Conservation (phyloP, 2,797 vertebrate species). For the Bradypodion ventrale region DNA sequence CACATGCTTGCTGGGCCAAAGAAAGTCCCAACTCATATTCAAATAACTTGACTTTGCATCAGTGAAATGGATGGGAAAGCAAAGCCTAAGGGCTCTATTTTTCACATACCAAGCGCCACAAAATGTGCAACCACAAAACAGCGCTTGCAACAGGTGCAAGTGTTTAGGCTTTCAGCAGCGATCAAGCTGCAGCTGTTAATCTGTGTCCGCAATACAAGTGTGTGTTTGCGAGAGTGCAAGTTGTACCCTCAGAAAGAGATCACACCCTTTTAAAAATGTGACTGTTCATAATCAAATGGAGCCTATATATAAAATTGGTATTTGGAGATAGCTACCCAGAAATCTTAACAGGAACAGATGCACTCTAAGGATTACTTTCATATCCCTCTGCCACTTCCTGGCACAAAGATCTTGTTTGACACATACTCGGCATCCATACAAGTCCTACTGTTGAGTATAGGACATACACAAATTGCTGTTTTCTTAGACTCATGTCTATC, state of each 20-base stretch:
- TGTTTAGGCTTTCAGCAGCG: constrained; percentile 37
- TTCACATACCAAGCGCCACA: constrained; percentile 17
- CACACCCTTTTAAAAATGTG: constrained; percentile 18
- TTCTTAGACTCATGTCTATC: background rate
- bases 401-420: constrained; percentile 19
- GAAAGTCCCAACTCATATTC: background rate
- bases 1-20: background rate
- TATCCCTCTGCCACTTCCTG: constrained; percentile 18
- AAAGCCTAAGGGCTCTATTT: constrained; percentile 20
- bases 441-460: background rate
- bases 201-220: constrained; percentile 32
- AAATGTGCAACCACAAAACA: constrained; percentile 21
- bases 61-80: background rate
- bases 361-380: constrained; percentile 21
- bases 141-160: constrained; percentile 12
- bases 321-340: constrained; percentile 25
- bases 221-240: constrained; percentile 15
- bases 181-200: constrained; percentile 26
- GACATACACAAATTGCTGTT: constrained; percentile 20
- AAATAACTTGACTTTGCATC: background rate
- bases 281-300: constrained; percentile 8
- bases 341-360: constrained; percentile 32
- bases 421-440: constrained; percentile 1
- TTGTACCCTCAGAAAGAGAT: constrained; percentile 23
- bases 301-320: constrained; percentile 10